phyloP scores from a whole-genome alignment of 1,140 invertebrate genomes.

The Holcopasites calliopsidis region DNA sequence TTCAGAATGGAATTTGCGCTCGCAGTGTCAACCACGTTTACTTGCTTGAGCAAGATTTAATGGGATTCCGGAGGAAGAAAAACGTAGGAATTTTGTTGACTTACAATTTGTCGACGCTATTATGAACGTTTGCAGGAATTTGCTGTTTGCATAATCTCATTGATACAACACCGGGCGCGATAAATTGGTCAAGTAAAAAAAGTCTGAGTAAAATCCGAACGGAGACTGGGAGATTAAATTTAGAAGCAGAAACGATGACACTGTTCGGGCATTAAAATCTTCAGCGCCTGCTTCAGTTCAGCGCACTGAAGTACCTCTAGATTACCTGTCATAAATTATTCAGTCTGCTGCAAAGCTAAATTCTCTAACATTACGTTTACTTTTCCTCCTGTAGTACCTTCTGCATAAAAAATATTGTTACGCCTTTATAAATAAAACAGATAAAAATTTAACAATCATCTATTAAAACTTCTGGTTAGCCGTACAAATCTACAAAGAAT shows the following conservation, averaged over 20 bases:
- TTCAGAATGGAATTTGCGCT: background rate
- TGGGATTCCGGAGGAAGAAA: background rate
- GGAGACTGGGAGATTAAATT: too few species aligned
- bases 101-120: background rate
- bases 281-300: background rate
- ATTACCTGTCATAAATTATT: too few species aligned
- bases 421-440: too few species aligned
- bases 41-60: background rate
- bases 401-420: too few species aligned
- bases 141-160: background rate
- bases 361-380: too few species aligned
- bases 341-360: too few species aligned
- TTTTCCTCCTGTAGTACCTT: too few species aligned
- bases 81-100: background rate
- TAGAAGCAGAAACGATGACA: too few species aligned
- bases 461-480: background rate
- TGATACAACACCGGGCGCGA: background rate
- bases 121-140: background rate
- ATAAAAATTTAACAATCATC: too few species aligned
- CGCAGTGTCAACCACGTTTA: background rate
- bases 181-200: background rate
- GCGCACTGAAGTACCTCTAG: too few species aligned
- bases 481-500: background rate
- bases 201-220: background rate
- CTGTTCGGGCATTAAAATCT: slow-evolving; percentile 16